Base-by-base conservation (phyloP, 2,888 invertebrate genomes). In the Rhyacophila evoluta region DNA sequence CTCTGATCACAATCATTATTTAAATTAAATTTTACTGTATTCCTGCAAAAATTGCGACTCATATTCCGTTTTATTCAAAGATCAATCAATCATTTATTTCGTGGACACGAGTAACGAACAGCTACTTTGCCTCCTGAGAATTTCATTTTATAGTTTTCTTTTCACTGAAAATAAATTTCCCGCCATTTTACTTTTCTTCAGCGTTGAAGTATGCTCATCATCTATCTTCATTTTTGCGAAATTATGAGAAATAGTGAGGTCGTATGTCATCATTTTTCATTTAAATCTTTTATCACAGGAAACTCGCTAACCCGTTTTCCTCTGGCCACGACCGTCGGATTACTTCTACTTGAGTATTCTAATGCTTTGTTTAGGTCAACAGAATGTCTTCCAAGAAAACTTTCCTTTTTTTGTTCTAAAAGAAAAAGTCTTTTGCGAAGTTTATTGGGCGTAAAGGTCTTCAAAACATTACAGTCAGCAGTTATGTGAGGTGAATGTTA, bases 181-280 rank as follows among this genome's bases (percentile, higher is more conserved):
- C 55, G 25, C 55, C 55, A 55, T 55, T 55, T 55, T 55, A 25
- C 25, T 10, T 55, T 25, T 25, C 55, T 19, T 55, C 19, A 55
- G 19, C 55, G 55, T 69, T 79, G 77, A 79, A 74, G 41, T 74
- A 79, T 77, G 77, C 37, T 68, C 73, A 38, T 72, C 74, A 79
- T 79, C 77, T 72, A 77, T 79, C 79, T 77, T 79, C 77, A 79
- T 80, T 77, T 69, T 55, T 37, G 36, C 28, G 74, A 78, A 73
- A 80, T 80, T 78, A 78, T 73, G 80, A 80, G 80, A 75, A 72
- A 80, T 77, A 41, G 78, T 69, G 71, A 72, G 75, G 75, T 75
- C 70, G 70, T 77, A 68, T 78, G 80, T 78, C 80, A 80, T 78
- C 37, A 75, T 80, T 78, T 80, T 69, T 78, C 78, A 78, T 80